Percentiles rank a stretch among this genome's conserved stretches.
phyloP scores from a whole-genome alignment of 1,140 invertebrate species.

The Theocolax elegans region DNA sequence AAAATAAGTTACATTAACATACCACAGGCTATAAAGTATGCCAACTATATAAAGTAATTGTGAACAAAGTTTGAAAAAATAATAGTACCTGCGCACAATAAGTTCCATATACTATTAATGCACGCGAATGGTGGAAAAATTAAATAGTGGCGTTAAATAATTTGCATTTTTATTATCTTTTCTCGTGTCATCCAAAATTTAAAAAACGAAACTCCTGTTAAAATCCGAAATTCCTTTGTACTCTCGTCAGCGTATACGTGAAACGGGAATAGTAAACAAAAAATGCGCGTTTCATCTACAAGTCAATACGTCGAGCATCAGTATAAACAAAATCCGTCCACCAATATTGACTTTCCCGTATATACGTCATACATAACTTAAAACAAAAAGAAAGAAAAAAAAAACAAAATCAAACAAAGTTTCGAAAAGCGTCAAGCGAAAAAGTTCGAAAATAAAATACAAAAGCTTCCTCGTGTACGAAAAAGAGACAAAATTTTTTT shows the following conservation, averaged over 20 bases:
- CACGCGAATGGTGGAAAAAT: no score
- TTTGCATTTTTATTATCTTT: not conserved
- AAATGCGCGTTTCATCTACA: conserved; percentile 32
- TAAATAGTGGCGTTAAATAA: not conserved
- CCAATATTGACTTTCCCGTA: conserved; percentile 27
- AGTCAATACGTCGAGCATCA: conserved; percentile 31
- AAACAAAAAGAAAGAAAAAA: conserved; percentile 2
- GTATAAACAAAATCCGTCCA: not conserved
- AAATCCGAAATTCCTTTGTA: conserved; percentile 20
- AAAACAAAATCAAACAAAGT: conserved; percentile 10
- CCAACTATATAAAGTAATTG: no score
- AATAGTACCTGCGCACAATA: no score
- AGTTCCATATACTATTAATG: no score
- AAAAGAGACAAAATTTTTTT: not conserved
- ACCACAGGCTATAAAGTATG: no score
- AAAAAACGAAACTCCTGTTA: not conserved
- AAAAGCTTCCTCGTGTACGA: not conserved
- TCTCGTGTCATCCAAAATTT: not conserved
- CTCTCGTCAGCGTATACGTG: conserved; percentile 4
- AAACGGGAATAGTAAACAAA: conserved; percentile 7
- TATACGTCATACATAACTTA: conserved; percentile 31
- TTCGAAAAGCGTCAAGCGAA: not conserved
- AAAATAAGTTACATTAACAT: no score
- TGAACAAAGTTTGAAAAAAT: no score
- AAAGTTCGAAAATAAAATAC: conserved; percentile 19